Evolutionary conservation across 2,113 vertebrate genomes (phyloP).

Genomic region (Bufo gargarizans): DNA sequence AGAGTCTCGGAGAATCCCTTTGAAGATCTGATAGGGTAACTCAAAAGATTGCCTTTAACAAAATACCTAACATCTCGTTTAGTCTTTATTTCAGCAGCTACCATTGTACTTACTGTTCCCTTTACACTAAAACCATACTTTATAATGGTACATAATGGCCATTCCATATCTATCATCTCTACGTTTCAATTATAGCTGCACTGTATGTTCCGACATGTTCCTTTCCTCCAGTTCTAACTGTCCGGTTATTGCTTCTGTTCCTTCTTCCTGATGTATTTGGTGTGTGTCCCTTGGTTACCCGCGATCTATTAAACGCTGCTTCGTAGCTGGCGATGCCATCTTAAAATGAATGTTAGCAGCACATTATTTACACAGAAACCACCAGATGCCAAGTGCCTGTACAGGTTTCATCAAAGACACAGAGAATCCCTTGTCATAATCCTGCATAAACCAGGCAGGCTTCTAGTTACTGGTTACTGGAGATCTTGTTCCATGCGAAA

Average conservation of each 20-base stretch:
- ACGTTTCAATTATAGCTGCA: neutral
- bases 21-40: no score
- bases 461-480: neutral
- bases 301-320: neutral
- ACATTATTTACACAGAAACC: neutral
- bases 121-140: neutral
- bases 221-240: neutral
- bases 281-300: neutral
- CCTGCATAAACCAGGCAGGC: neutral
- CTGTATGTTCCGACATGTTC: neutral
- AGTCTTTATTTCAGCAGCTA: neutral
- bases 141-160: neutral
- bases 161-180: neutral
- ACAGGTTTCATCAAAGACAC: slow-evolving; percentile 33
- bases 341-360: neutral
- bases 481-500: neutral
- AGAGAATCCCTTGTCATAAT: slow-evolving; percentile 20
- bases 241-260: neutral
- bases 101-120: neutral
- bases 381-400: neutral
- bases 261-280: neutral
- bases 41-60: neutral
- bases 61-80: neutral
- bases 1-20: no score
- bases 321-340: neutral